phyloP scores from a whole-genome alignment of 2,888 invertebrate species.

The Xestobium rufovillosum region DNA sequence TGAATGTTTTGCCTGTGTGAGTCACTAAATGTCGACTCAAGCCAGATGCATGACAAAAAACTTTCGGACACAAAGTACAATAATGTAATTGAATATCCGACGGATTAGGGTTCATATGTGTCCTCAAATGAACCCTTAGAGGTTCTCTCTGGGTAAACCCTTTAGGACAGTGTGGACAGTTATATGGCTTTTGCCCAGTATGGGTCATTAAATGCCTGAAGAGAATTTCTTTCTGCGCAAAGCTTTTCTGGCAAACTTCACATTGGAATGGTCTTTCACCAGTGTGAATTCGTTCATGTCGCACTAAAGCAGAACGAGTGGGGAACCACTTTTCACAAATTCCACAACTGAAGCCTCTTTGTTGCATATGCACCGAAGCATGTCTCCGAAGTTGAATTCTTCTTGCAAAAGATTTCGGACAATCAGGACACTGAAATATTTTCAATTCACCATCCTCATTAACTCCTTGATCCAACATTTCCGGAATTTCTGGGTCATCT shows the following conservation, averaged over 20 bases:
- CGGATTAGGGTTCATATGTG: slow-evolving; percentile 51
- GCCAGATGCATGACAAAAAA: slow-evolving; percentile 55
- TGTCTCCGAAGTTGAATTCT: slow-evolving; percentile 55
- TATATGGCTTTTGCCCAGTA: slow-evolving; percentile 56
- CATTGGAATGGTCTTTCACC: slow-evolving; percentile 52
- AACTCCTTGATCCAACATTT: slow-evolving; percentile 23
- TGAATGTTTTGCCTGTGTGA: slow-evolving; percentile 57
- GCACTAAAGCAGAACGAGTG: slow-evolving; percentile 56
- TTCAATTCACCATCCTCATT: slow-evolving; percentile 41
- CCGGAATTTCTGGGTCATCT: slow-evolving; percentile 29
- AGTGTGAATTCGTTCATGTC: slow-evolving; percentile 64
- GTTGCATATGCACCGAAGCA: slow-evolving; percentile 53
- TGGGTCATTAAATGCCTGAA: slow-evolving; percentile 55
- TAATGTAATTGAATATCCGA: slow-evolving; percentile 55
- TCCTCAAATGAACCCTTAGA: slow-evolving; percentile 54
- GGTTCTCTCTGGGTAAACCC: slow-evolving; percentile 68
- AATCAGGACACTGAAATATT: slow-evolving; percentile 54
- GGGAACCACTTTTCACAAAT: slow-evolving; percentile 62
- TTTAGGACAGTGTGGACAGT: slow-evolving; percentile 57
- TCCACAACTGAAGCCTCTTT: slow-evolving; percentile 51
- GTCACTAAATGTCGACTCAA: slow-evolving; percentile 59
- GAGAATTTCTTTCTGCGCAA: slow-evolving; percentile 67
- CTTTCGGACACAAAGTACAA: slow-evolving; percentile 59
- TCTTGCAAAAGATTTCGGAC: slow-evolving; percentile 56
- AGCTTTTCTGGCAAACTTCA: slow-evolving; percentile 52